These are phyloP conservation scores for Nothoprocta perdicaria DNA, from an alignment of 2,113 vertebrate species.

Conservation along the genomic window DNA sequence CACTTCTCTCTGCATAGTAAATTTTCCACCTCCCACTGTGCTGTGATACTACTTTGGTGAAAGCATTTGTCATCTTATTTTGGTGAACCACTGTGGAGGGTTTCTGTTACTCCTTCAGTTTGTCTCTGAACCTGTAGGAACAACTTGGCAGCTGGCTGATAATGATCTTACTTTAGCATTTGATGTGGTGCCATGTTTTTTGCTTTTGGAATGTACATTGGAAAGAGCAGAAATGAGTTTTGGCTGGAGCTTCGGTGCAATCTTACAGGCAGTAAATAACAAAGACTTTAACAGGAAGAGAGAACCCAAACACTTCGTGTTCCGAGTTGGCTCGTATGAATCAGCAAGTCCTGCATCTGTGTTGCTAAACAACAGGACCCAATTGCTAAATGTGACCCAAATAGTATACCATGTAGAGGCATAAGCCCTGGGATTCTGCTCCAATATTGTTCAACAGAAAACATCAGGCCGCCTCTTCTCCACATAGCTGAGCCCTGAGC, in stretches of 20 bases:
- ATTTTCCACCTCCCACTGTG: neutral
- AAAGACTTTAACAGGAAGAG: constrained; percentile 63
- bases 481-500: constrained; percentile 55
- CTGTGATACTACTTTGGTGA: neutral
- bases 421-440: constrained; percentile 48
- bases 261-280: constrained; percentile 64
- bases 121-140: constrained; percentile 49
- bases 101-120: neutral
- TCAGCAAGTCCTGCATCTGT: constrained; percentile 56
- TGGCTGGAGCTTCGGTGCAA: constrained; percentile 55
- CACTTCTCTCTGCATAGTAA: constrained; percentile 1
- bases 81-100: neutral
- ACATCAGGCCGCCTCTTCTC: constrained; percentile 7
- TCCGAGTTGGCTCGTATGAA: constrained; percentile 54
- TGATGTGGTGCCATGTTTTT: constrained; percentile 63
- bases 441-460: constrained; percentile 9
- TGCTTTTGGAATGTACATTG: constrained; percentile 52
- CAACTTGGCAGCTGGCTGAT: constrained; percentile 46
- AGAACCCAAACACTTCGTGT: constrained; percentile 58
- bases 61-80: constrained; percentile 18
- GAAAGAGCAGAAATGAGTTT: constrained; percentile 56
- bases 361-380: constrained; percentile 41
- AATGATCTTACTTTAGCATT: constrained; percentile 50
- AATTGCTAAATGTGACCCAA: constrained; percentile 36
- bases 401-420: constrained; percentile 61